These are phyloP conservation scores for Buteo buteo DNA, from an alignment of 2,113 vertebrate genomes.

Conservation along the genomic window DNA sequence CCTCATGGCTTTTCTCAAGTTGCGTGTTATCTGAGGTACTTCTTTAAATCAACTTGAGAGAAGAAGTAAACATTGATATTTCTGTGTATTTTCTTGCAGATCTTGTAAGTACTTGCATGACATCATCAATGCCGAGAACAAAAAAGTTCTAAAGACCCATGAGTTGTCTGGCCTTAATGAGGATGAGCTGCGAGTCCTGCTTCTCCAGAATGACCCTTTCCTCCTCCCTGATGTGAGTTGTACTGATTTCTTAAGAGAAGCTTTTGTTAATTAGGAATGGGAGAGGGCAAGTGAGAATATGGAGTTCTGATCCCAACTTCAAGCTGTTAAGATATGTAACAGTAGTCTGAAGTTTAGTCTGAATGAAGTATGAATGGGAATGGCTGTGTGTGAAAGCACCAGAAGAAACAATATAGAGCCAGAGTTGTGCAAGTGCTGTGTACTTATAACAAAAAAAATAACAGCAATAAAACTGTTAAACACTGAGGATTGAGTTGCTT, in stretches of 20 bases:
- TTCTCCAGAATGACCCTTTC: slow-evolving; percentile 75
- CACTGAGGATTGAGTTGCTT: not conserved
- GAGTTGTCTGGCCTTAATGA: slow-evolving; percentile 70
- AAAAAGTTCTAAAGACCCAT: slow-evolving; percentile 60
- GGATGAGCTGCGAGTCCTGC: slow-evolving; percentile 69
- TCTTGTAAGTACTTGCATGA: slow-evolving; percentile 70
- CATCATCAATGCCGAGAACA: slow-evolving; percentile 60
- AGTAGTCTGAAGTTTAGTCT: not conserved
- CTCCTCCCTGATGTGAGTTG: slow-evolving; percentile 77
- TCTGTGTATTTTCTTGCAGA: slow-evolving; percentile 53
- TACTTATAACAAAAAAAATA: not conserved
- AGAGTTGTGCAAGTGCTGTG: not conserved
- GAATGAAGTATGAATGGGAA: not conserved
- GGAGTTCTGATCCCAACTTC: not conserved
- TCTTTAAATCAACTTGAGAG: not conserved
- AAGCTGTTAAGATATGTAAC: not conserved
- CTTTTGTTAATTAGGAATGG: not conserved
- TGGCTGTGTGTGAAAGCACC: not conserved
- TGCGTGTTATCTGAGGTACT: not conserved
- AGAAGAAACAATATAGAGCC: not conserved
- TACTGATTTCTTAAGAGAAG: not conserved
- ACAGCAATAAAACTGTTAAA: not conserved
- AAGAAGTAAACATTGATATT: not conserved
- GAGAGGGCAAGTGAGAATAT: not conserved
- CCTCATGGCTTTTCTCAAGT: not conserved